These are phyloP conservation scores for Aphidius gifuensis DNA, from an alignment of 1,140 invertebrate genomes.

Conservation along the genomic window DNA sequence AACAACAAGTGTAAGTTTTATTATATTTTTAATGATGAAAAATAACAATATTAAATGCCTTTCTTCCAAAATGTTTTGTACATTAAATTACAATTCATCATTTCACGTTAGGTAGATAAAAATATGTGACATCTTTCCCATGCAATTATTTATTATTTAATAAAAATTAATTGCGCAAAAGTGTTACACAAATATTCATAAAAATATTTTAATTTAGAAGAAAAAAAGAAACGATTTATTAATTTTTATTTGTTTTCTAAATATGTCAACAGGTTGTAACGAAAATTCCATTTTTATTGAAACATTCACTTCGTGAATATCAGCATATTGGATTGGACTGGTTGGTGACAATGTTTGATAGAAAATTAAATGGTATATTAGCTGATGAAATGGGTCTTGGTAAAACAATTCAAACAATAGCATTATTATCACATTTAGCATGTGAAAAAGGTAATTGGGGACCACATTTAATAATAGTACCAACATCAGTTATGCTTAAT, in stretches of 20 bases:
- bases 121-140: constrained; percentile 27
- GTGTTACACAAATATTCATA: constrained; percentile 19
- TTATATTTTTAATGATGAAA: constrained; percentile 10
- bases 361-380: constrained; percentile 94
- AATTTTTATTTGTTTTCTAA: constrained; percentile 29
- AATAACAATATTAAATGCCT: constrained; percentile 30
- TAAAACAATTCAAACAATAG: constrained; percentile 99
- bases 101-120: constrained; percentile 49
- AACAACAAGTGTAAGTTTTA: constrained; percentile 69
- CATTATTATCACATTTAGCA: constrained; percentile 93
- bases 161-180: constrained; percentile 27
- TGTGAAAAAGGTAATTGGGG: constrained; percentile 96
- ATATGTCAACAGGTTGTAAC: constrained; percentile 74
- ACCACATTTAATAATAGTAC: constrained; percentile 98
- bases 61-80: constrained; percentile 46
- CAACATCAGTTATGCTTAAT: constrained; percentile 99
- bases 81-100: constrained; percentile 34
- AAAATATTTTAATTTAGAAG: constrained; percentile 13
- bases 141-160: constrained; percentile 27
- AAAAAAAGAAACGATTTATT: constrained; percentile 16
- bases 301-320: constrained; percentile 92
- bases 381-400: constrained; percentile 92
- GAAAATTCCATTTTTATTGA: constrained; percentile 89
- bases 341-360: constrained; percentile 97
- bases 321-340: constrained; percentile 98